phyloP scores from a whole-genome alignment of 2,888 invertebrate species.

The Chrysomela aeneicollis region DNA sequence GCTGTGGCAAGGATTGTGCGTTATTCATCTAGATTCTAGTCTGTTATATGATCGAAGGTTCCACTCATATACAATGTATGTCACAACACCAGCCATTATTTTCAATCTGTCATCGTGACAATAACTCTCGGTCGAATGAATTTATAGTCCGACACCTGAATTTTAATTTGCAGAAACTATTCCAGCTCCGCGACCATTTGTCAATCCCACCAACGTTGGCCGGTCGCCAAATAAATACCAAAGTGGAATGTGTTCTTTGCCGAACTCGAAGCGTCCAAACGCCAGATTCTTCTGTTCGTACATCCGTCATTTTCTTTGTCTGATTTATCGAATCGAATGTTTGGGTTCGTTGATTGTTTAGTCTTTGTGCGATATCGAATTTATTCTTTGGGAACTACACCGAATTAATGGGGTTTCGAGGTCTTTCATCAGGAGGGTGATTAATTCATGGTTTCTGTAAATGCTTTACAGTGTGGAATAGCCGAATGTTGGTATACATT shows the following conservation, averaged over 20 bases:
- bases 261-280: not conserved
- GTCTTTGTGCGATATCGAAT: constrained; percentile 15
- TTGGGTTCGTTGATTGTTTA: constrained; percentile 35
- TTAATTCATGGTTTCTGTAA: too few species aligned
- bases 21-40: too few species aligned
- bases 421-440: too few species aligned
- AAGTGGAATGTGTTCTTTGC: not conserved
- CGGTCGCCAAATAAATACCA: not conserved
- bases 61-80: not conserved
- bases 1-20: too few species aligned
- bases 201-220: not conserved
- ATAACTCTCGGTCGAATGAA: not conserved
- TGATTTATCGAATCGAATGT: constrained; percentile 31
- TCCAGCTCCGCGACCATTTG: not conserved
- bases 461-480: too few species aligned
- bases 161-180: constrained; percentile 1
- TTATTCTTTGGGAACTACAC: not conserved
- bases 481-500: too few species aligned
- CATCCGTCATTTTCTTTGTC: constrained; percentile 27
- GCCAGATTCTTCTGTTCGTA: constrained; percentile 28
- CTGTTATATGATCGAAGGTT: too few species aligned
- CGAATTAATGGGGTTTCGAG: not conserved
- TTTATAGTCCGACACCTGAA: not conserved
- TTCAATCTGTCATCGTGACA: not conserved
- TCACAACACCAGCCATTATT: not conserved